Conservation (phyloP, 2,797 vertebrate genomes). For the Acipenser transmontanus region DNA sequence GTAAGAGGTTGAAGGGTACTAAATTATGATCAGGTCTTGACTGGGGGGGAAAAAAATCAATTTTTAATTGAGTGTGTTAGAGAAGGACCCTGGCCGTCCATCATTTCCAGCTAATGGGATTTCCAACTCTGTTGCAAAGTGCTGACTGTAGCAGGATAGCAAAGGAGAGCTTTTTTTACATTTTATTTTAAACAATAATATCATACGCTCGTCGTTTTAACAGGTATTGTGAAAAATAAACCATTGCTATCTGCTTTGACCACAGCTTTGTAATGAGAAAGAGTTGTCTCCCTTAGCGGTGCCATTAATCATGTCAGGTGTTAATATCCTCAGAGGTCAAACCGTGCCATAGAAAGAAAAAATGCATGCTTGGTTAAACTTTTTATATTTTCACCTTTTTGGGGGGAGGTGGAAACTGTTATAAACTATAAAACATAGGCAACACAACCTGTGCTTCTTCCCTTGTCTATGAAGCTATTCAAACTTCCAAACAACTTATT, state of each 20-base stretch:
- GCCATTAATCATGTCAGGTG: slow-evolving; percentile 54
- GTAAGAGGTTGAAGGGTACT: slow-evolving; percentile 31
- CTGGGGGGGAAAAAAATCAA: slow-evolving; percentile 26
- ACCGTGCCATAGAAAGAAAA: slow-evolving; percentile 40
- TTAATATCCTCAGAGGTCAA: slow-evolving; percentile 63
- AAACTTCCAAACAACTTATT: no score
- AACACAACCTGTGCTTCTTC: no score
- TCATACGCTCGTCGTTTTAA: slow-evolving; percentile 30
- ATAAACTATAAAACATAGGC: slow-evolving; percentile 4
- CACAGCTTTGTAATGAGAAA: slow-evolving; percentile 47
- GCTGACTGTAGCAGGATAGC: slow-evolving; percentile 42
- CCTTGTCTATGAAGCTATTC: no score
- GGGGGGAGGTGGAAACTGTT: no score
- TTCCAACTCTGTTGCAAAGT: slow-evolving; percentile 32
- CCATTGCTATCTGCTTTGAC: slow-evolving; percentile 26
- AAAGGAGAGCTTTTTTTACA: slow-evolving; percentile 16
- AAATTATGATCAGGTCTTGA: slow-evolving; percentile 28
- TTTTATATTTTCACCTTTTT: slow-evolving; percentile 29
- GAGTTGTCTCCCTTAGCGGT: slow-evolving; percentile 42
- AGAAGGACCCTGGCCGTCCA: slow-evolving; percentile 39
- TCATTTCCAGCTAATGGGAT: slow-evolving; percentile 50
- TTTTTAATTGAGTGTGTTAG: slow-evolving; percentile 60
- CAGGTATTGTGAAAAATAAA: slow-evolving; percentile 32
- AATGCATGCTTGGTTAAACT: slow-evolving; percentile 51
- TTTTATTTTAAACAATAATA: slow-evolving; percentile 45